A percentile compares a stretch with the other conserved stretches of the same genome.
phyloP scores from a whole-genome alignment of 2,113 vertebrate species.

The Sylvietta virens region DNA sequence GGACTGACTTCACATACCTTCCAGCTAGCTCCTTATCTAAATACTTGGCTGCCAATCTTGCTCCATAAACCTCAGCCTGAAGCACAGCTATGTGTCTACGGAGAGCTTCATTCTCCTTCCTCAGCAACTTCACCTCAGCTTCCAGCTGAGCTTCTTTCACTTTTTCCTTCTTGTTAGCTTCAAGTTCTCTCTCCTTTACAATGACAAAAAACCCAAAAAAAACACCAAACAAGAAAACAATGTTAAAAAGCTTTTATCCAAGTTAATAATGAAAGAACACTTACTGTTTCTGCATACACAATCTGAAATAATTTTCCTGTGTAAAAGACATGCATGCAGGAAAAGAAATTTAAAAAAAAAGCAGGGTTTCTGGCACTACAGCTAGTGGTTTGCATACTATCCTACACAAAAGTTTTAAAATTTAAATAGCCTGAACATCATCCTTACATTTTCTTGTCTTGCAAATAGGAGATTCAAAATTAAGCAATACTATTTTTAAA shows the following conservation, averaged over 20 bases:
- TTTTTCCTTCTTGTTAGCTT: slow-evolving; percentile 93
- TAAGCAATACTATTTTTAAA: not conserved
- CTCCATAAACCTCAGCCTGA: slow-evolving; percentile 98
- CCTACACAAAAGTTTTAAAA: not conserved
- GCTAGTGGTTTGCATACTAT: not conserved
- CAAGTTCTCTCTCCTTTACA: slow-evolving; percentile 85
- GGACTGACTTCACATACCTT: slow-evolving; percentile 72
- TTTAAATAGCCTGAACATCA: not conserved
- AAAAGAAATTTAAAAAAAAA: not conserved
- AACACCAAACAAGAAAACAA: not conserved
- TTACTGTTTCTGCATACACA: not conserved
- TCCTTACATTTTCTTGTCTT: not conserved
- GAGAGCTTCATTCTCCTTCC: slow-evolving; percentile 95
- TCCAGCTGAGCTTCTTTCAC: slow-evolving; percentile 90
- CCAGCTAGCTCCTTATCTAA: slow-evolving; percentile 97
- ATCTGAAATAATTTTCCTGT: not conserved
- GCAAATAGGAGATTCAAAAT: not conserved
- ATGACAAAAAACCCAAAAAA: not conserved
- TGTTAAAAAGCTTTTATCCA: not conserved
- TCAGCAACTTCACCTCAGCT: slow-evolving; percentile 85
- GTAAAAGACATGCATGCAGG: not conserved
- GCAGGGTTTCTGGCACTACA: not conserved
- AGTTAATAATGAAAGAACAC: not conserved
- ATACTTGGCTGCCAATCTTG: slow-evolving; percentile 94
- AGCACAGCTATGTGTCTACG: slow-evolving; percentile 95